Evolutionary conservation across 1,140 invertebrate species (phyloP).

Genomic region (Pachyrhynchus sulphureomaculatus): DNA sequence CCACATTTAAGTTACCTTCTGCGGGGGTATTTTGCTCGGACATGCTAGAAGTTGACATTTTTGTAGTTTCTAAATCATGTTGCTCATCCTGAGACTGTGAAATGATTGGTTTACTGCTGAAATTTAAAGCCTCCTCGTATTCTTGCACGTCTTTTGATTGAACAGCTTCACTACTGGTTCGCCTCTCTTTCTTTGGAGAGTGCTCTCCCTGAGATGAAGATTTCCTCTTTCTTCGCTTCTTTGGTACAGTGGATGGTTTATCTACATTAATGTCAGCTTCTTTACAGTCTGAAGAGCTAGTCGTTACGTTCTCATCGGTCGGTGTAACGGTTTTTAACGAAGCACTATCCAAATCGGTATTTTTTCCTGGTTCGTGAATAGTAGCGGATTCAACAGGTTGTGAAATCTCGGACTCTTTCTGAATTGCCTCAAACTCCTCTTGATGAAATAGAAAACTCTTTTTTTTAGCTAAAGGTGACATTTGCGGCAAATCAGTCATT

Average conservation of each 20-base stretch:
- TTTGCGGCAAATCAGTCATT: constrained; percentile 8
- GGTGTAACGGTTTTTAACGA: background rate
- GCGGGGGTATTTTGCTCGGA: background rate
- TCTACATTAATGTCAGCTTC: background rate
- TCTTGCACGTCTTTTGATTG: background rate
- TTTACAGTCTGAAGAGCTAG: background rate
- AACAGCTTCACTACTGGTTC: background rate
- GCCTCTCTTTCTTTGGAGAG: background rate
- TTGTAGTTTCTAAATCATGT: no score
- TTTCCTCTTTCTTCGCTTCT: background rate
- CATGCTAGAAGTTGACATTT: no score
- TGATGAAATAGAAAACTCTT: constrained; percentile 28
- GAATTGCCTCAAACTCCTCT: background rate
- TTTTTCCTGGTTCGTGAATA: background rate
- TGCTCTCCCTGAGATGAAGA: background rate
- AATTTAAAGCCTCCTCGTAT: no score
- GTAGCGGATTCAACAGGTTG: background rate
- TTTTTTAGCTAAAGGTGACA: constrained; percentile 29
- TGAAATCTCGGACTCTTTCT: background rate
- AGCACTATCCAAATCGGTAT: background rate
- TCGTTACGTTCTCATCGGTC: no score
- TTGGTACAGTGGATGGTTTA: background rate
- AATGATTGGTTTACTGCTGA: background rate
- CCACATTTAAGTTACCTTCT: background rate
- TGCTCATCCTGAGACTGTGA: no score